Conservation (phyloP, 2,888 invertebrate species). For the Yponomeuta malinellus region DNA sequence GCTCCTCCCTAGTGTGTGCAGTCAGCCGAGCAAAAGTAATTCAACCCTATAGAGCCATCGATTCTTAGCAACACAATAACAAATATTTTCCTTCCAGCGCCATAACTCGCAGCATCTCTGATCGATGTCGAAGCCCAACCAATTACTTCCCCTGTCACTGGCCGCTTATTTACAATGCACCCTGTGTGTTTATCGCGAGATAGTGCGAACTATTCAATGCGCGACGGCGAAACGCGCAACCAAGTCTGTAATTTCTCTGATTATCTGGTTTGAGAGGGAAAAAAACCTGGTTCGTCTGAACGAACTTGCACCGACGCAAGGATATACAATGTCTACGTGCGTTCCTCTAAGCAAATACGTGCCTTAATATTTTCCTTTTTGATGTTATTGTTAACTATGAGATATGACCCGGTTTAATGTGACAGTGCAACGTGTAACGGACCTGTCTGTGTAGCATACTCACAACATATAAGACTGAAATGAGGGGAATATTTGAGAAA, state of each 20-base stretch:
- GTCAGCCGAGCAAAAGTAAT: not conserved
- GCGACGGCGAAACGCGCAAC: constrained; percentile 35
- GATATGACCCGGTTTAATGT: too few relatives aligned
- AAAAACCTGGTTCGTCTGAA: not conserved
- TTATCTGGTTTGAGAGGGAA: constrained; percentile 7
- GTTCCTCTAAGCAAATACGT: too few relatives aligned
- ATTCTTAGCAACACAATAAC: not conserved
- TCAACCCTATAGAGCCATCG: not conserved
- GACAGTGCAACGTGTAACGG: too few relatives aligned
- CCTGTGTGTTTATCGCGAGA: constrained; percentile 54
- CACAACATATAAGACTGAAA: too few relatives aligned
- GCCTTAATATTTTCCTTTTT: too few relatives aligned
- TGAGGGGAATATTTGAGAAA: too few relatives aligned
- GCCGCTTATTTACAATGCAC: constrained; percentile 53
- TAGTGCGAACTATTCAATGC: constrained; percentile 44
- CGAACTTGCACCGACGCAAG: too few relatives aligned
- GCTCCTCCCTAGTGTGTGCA: not conserved
- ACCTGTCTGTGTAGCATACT: too few relatives aligned
- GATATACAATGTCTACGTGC: too few relatives aligned
- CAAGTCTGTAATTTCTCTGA: constrained; percentile 33
- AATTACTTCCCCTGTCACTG: constrained; percentile 60
- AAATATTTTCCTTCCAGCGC: constrained; percentile 28
- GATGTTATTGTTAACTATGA: too few relatives aligned
- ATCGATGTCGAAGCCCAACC: constrained; percentile 50
- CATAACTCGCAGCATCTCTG: constrained; percentile 36